Conservation (phyloP, 2,797 vertebrate genomes). For the Melanotaenia parkinsoni region DNA sequence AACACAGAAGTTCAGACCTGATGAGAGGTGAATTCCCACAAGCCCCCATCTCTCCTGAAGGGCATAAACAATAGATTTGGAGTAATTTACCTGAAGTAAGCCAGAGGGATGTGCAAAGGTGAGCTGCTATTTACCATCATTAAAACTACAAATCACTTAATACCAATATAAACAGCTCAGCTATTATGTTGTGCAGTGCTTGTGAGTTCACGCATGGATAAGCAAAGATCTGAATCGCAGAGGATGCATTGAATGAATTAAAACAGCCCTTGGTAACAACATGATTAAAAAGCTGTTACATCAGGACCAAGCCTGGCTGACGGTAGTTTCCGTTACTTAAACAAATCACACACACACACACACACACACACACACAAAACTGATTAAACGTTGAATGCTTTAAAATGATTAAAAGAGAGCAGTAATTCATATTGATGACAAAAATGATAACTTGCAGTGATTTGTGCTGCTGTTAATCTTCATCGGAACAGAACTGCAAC, state of each 20-base stretch:
- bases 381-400: conserved; percentile 68
- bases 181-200: conserved; percentile 76
- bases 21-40: conserved; percentile 75
- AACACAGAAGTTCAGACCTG: conserved; percentile 67
- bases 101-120: conserved; percentile 80
- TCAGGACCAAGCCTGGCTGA: conserved; percentile 58
- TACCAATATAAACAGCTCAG: conserved; percentile 84
- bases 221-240: conserved; percentile 79
- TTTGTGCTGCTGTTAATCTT: conserved; percentile 74
- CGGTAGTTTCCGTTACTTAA: conserved; percentile 43
- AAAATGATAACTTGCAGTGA: conserved; percentile 71
- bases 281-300: conserved; percentile 81
- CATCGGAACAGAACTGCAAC: conserved; percentile 62
- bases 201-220: conserved; percentile 76
- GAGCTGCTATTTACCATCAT: conserved; percentile 84
- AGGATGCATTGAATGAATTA: conserved; percentile 82
- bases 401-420: conserved; percentile 70
- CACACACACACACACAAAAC: conserved; percentile 2
- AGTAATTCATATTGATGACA: conserved; percentile 73
- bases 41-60: conserved; percentile 67
- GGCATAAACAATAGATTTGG: conserved; percentile 80
- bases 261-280: conserved; percentile 81
- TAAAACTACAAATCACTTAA: conserved; percentile 86
- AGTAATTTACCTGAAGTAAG: conserved; percentile 85
- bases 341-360: conserved; percentile 33